Evolutionary conservation across 2,113 vertebrate species (phyloP).

Genomic region (Oncorhynchus clarkii): DNA sequence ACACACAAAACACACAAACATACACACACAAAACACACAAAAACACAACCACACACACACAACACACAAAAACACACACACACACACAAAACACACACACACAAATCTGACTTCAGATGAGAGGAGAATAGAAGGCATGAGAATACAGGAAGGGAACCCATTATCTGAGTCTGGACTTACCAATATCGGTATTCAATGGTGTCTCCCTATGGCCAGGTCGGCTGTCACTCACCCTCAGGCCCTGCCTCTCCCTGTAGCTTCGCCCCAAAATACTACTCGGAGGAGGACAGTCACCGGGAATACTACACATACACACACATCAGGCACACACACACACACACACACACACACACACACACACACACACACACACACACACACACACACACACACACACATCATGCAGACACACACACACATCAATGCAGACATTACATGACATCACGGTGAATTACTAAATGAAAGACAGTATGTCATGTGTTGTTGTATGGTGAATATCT

Average conservation of each 20-base stretch:
- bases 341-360: no score
- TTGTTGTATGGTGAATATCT: no score
- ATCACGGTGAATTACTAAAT: no score
- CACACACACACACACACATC: not conserved
- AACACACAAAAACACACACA: no score
- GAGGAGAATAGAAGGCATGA: not conserved
- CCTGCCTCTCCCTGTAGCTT: slow-evolving; percentile 51
- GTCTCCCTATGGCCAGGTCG: slow-evolving; percentile 31
- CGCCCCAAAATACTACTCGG: slow-evolving; percentile 44
- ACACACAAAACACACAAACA: no score
- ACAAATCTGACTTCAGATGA: slow-evolving; percentile 16
- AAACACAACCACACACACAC: no score
- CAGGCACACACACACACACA: no score
- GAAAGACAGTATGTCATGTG: no score
- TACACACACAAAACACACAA: no score
- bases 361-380: no score
- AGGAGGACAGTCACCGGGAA: slow-evolving; percentile 20
- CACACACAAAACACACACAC: slow-evolving; percentile 59
- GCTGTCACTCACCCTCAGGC: slow-evolving; percentile 46
- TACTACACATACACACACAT: not conserved
- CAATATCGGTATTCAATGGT: slow-evolving; percentile 44
- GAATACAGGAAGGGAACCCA: slow-evolving; percentile 11
- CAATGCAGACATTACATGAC: no score
- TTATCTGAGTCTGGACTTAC: slow-evolving; percentile 36
- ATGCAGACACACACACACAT: no score